Evolutionary conservation across 2,888 invertebrate genomes (phyloP).

Genomic region (Xestia c-nigrum): DNA sequence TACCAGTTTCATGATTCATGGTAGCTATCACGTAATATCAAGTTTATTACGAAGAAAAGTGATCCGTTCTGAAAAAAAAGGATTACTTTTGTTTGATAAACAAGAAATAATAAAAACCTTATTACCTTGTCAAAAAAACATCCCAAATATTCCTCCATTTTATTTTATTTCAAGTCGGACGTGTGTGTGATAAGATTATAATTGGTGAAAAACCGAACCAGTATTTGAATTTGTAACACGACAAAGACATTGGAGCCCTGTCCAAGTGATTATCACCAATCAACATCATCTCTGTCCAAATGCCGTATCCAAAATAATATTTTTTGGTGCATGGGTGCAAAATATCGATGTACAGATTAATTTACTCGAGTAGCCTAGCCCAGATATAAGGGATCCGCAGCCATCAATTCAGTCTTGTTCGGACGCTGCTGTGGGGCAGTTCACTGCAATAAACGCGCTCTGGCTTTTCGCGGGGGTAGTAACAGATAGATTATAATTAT

Average conservation of each 20-base stretch:
- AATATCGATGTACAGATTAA: neutral
- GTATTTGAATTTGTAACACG: neutral
- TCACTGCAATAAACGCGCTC: neutral
- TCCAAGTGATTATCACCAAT: too few species aligned
- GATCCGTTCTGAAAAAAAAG: neutral
- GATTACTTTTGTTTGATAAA: too few species aligned
- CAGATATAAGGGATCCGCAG: neutral
- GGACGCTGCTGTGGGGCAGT: conserved; percentile 31
- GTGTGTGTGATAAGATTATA: neutral
- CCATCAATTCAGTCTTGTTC: conserved; percentile 5
- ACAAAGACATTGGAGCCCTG: neutral
- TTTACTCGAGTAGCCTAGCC: neutral
- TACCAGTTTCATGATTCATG: neutral
- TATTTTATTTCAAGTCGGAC: neutral
- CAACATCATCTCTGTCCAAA: too few species aligned
- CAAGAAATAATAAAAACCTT: neutral
- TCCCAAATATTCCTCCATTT: neutral
- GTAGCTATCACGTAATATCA: neutral
- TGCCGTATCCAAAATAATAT: neutral
- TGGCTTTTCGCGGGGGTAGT: neutral
- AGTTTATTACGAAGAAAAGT: neutral
- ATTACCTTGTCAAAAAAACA: neutral
- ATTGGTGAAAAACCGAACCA: neutral
- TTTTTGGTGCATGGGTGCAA: neutral
- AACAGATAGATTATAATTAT: neutral